These are phyloP conservation scores for Lontra canadensis DNA, from an alignment of 2,113 vertebrate genomes.

Conservation along the genomic window DNA sequence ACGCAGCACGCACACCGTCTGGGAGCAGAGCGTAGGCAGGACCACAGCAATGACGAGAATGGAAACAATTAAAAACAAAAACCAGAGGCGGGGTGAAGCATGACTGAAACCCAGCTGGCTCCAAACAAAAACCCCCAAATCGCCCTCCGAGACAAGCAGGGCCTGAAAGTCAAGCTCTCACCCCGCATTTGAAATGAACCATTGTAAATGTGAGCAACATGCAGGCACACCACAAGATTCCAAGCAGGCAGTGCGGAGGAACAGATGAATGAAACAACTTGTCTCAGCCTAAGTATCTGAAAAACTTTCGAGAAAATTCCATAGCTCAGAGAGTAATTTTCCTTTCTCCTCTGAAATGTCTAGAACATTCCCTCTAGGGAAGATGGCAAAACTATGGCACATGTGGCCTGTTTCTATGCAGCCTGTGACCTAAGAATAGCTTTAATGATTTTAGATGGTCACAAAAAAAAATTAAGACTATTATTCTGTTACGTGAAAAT, in stretches of 20 bases:
- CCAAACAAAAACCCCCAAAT: neutral
- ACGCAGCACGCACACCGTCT: neutral
- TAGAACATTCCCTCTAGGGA: neutral
- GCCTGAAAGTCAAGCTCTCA: neutral
- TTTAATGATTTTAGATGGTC: neutral
- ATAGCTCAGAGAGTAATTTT: neutral
- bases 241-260: neutral
- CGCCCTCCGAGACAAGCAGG: neutral
- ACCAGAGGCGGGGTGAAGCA: neutral
- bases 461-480: neutral
- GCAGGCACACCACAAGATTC: neutral
- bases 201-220: neutral
- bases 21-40: neutral
- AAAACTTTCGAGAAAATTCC: constrained; percentile 18
- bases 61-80: neutral
- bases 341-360: neutral
- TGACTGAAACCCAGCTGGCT: neutral
- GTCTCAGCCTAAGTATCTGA: neutral
- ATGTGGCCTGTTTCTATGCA: neutral
- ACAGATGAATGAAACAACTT: neutral
- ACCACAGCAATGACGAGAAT: neutral
- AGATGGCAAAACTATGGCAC: neutral
- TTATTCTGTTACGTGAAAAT: neutral
- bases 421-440: neutral
- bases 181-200: neutral